A percentile compares a stretch with the other conserved stretches of the same genome.
phyloP scores from a whole-genome alignment of 2,113 vertebrate species.

The Pica pica region DNA sequence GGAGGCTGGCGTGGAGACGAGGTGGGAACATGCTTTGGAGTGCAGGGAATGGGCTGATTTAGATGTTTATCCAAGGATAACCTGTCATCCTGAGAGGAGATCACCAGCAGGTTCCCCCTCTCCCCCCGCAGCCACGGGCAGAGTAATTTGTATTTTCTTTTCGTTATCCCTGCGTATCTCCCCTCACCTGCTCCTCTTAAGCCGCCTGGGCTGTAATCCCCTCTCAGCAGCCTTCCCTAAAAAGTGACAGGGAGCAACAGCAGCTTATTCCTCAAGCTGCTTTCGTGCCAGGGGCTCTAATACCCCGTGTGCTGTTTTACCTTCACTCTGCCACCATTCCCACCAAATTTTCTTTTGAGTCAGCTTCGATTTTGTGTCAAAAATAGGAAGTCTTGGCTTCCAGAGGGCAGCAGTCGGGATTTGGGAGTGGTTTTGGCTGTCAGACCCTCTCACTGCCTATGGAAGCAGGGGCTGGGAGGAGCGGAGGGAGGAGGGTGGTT shows the following conservation, averaged over 20 bases:
- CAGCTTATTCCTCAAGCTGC: conserved; percentile 29
- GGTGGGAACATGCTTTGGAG: not conserved
- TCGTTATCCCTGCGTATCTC: not conserved
- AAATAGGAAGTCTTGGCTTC: rapidly evolving
- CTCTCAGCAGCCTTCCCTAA: conserved; percentile 21
- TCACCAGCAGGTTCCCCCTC: not conserved
- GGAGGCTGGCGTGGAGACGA: not conserved
- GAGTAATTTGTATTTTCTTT: conserved; percentile 3
- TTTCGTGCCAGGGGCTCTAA: not conserved
- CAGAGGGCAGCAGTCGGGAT: not conserved
- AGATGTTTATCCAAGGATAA: not conserved
- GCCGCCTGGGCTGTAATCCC: conserved; percentile 24
- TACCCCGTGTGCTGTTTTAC: not conserved
- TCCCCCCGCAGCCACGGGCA: not conserved
- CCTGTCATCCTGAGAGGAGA: not conserved
- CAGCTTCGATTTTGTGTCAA: rapidly evolving
- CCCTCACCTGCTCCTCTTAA: conserved; percentile 43
- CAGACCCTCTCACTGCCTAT: not conserved
- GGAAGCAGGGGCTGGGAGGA: not conserved
- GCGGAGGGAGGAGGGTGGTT: not conserved
- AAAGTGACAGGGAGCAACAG: conserved; percentile 39
- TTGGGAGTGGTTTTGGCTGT: not conserved
- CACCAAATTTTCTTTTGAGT: rapidly evolving
- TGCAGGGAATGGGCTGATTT: not conserved
- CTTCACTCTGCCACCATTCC: not conserved